Conservation (phyloP, 92 coral and sea anemone genomes). For the Muricea muricata region DNA sequence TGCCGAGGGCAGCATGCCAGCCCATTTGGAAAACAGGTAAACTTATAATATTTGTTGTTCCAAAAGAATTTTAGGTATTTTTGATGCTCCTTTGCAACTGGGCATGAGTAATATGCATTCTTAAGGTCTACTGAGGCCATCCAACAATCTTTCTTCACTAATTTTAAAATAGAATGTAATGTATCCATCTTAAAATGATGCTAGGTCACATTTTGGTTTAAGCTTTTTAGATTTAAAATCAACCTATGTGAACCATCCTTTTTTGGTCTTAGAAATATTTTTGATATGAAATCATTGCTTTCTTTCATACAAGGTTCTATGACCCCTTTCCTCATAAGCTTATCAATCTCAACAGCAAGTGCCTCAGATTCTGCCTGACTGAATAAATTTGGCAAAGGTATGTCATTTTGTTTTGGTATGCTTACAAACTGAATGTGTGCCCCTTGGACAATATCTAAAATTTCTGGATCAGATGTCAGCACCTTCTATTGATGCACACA, state of each 20-base stretch:
- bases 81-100: slow-evolving; percentile 27
- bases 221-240: background rate
- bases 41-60: slow-evolving; percentile 35
- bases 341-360: background rate
- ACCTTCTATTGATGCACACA: background rate
- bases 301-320: background rate
- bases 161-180: background rate
- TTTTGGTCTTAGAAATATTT: background rate
- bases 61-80: slow-evolving; percentile 47
- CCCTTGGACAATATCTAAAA: background rate
- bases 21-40: slow-evolving; percentile 66
- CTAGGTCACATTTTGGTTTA: background rate
- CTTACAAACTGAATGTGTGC: background rate
- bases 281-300: background rate
- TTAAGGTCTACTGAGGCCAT: slow-evolving; percentile 48
- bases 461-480: background rate
- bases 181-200: slow-evolving; percentile 12
- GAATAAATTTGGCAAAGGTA: background rate
- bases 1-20: slow-evolving; percentile 45
- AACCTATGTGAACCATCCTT: background rate
- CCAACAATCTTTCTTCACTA: background rate
- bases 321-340: background rate
- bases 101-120: slow-evolving; percentile 49
- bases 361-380: background rate
- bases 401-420: background rate